These are phyloP conservation scores for Sparus aurata DNA, from an alignment of 2,797 vertebrate genomes.

Conservation along the genomic window DNA sequence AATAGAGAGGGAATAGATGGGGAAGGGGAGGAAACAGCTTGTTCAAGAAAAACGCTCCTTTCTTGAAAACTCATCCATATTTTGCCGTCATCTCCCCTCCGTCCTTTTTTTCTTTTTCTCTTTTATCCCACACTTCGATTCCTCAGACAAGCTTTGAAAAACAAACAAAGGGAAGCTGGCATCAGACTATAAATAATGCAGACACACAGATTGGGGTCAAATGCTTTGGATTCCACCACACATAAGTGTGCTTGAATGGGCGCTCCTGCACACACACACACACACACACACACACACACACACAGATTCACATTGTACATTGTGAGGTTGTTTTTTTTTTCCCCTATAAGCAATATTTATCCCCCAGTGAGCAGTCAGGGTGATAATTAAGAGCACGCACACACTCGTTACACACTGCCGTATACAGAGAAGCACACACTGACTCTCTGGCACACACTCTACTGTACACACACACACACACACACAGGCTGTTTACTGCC, in stretches of 20 bases:
- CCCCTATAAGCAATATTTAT: constrained; percentile 36
- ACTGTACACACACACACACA: constrained; percentile 28
- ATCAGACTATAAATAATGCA: constrained; percentile 79
- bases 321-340: background rate
- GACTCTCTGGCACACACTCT: background rate
- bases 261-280: background rate
- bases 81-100: constrained; percentile 22
- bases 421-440: constrained; percentile 11
- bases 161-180: constrained; percentile 71
- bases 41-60: constrained; percentile 21
- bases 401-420: constrained; percentile 39
- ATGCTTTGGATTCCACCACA: constrained; percentile 73
- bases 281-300: constrained; percentile 5
- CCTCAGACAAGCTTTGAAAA: constrained; percentile 64
- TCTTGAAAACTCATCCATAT: constrained; percentile 33
- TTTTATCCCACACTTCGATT: constrained; percentile 40
- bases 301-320: constrained; percentile 17
- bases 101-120: background rate
- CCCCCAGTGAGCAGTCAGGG: constrained; percentile 34
- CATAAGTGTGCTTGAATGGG: constrained; percentile 44
- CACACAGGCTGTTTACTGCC: constrained; percentile 55
- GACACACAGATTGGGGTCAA: constrained; percentile 77
- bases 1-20: constrained; percentile 2
- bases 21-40: background rate
- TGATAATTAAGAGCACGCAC: constrained; percentile 54